Base-by-base conservation (phyloP, 2,797 vertebrate species). In the Stomatorhinus walkeri region DNA sequence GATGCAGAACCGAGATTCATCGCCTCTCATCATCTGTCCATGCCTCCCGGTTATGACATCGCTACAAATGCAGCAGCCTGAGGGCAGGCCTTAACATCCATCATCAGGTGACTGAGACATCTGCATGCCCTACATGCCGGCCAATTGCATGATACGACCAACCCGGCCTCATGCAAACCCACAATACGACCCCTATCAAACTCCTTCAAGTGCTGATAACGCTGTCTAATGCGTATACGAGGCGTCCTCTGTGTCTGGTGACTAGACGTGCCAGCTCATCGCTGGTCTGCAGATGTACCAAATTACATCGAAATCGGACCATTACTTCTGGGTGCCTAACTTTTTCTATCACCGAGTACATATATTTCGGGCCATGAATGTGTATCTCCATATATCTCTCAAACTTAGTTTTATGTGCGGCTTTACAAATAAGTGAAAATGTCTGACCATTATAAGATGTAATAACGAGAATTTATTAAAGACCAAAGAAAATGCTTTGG, bases 391-490 rank as follows among this genome's bases (percentile, higher is more conserved):
- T 40, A 16, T 36, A 16, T 76, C 40, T 40, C 14, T 76, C 68
- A 76, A 76, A 40, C 32, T 19, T 76, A 76, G 14, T 68, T 79
- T 43, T n/a, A n/a, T 79, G 36, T 5, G 36, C n/a, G 16, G 32
- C 14, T 16, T 28, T 46, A 79, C 10, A 32, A 76, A 76, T 36
- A 1, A 87, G 36, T 24, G 40, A 85, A 52, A 32, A 89, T 51
- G 24, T 56, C 56, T 24, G 22, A 14, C 32, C 32, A 79, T 43
- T 79, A 36, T 76, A 85, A 79, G 40, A 85, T 59, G 19, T 68
- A 76, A 52, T 51, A 88, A 88, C 36, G 2, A 46, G 72, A 89
- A 43, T 88, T 89, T 89, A 87, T 89, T 88, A 22, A 64, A 87
- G 72, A 89, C 46, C 56, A 85, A 83, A 10, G 19, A 54, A 83